Evolutionary conservation across 2,113 vertebrate species (phyloP).

Genomic region (Galeopterus variegatus): DNA sequence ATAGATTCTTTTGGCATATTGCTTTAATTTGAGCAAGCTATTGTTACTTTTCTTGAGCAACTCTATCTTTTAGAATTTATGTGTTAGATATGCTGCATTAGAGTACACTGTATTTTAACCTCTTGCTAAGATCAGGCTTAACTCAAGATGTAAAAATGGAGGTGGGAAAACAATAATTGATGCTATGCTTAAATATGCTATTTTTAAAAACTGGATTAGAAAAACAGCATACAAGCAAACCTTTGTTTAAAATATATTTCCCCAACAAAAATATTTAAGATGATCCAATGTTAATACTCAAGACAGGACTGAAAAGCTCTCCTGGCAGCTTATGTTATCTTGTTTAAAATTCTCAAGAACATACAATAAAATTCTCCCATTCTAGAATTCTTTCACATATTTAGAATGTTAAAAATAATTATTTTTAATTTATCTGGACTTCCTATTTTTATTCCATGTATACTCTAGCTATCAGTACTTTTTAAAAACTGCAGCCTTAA

Average conservation of each 20-base stretch:
- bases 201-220: background rate
- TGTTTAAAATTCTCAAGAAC: slow-evolving; percentile 21
- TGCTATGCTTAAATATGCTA: background rate
- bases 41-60: background rate
- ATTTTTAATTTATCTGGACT: slow-evolving; percentile 14
- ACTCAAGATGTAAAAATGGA: background rate
- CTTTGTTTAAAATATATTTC: background rate
- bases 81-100: background rate
- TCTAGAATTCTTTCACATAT: background rate
- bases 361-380: background rate
- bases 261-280: slow-evolving; percentile 12
- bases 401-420: slow-evolving; percentile 48
- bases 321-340: background rate
- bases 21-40: background rate
- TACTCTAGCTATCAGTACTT: background rate
- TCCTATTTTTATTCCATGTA: slow-evolving; percentile 14
- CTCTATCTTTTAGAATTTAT: background rate
- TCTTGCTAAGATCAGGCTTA: background rate
- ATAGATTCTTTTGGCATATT: background rate
- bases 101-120: background rate
- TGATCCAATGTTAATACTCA: background rate
- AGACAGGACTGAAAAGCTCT: background rate
- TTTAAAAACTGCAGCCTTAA: background rate
- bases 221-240: background rate
- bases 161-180: background rate